Percentiles rank a stretch among this genome's conserved stretches.
Conservation (phyloP, 2,113 vertebrate species). For the Peromyscus leucopus region DNA sequence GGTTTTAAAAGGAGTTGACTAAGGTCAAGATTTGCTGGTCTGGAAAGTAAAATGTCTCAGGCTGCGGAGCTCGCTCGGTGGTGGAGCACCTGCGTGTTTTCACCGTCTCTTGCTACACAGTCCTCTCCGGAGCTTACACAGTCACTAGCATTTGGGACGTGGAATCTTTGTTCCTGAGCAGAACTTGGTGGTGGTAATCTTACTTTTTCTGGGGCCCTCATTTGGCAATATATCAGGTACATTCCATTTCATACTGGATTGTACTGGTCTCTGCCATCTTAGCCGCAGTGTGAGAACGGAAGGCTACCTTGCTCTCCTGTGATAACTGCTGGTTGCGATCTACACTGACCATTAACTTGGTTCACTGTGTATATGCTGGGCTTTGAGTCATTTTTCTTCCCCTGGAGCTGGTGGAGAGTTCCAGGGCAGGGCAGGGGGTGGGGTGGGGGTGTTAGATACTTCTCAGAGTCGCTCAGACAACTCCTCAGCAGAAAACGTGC, state of each 20-base stretch:
- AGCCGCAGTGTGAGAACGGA: not conserved
- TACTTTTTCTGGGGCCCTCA: not conserved
- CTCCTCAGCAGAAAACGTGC: not conserved
- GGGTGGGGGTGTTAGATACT: not conserved
- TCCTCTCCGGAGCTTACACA: accelerated
- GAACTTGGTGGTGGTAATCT: not conserved
- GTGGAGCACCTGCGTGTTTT: not conserved
- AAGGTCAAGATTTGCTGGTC: not conserved
- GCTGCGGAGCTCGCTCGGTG: not conserved
- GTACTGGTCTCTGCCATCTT: not conserved
- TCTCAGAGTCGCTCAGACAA: not conserved
- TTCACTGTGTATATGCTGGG: not conserved
- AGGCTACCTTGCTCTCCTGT: no score
- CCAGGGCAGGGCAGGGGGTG: not conserved
- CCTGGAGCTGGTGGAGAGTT: not conserved
- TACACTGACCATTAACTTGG: not conserved
- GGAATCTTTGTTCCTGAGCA: not conserved
- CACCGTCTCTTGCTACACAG: no score
- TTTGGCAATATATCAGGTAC: not conserved
- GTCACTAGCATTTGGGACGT: not conserved
- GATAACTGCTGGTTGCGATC: not conserved
- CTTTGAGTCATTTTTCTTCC: not conserved
- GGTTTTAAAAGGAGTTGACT: not conserved
- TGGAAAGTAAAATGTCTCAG: not conserved
- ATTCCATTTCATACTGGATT: not conserved